Percentiles rank a stretch among this genome's conserved stretches.
Conservation (phyloP, 2,113 vertebrate genomes). For the Bagarius yarrelli region DNA sequence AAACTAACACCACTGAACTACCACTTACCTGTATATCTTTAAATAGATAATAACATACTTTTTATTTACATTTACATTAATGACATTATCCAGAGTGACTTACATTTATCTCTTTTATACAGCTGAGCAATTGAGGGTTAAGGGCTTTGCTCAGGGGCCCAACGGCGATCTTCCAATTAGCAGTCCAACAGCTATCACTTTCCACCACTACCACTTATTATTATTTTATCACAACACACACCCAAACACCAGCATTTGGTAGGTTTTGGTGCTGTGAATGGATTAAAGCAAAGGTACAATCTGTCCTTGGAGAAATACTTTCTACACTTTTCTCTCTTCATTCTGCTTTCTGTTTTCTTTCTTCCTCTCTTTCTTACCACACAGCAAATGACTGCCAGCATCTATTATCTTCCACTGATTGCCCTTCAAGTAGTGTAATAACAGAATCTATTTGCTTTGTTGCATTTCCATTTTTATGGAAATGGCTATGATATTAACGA, state of each 20-base stretch:
- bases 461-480: constrained; percentile 50
- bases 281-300: not conserved
- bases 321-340: not conserved
- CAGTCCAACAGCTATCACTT: too few species aligned
- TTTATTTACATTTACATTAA: too few species aligned
- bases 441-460: constrained; percentile 42
- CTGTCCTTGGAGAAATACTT: constrained; percentile 1
- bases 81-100: too few species aligned
- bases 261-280: not conserved
- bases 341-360: not conserved
- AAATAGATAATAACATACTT: too few species aligned
- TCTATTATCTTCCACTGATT: constrained; percentile 49
- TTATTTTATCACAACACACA: not conserved
- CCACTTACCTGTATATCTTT: too few species aligned
- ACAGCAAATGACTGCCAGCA: constrained; percentile 46
- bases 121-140: too few species aligned
- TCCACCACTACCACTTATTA: too few species aligned
- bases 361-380: not conserved
- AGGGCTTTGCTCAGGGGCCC: too few species aligned
- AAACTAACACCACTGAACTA: too few species aligned
- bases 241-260: not conserved
- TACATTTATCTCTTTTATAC: too few species aligned
- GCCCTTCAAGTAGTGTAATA: constrained; percentile 45
- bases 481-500: constrained; percentile 36
- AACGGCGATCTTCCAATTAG: too few species aligned